Conservation (phyloP, 2,797 vertebrate species). For the Tinamus major region DNA sequence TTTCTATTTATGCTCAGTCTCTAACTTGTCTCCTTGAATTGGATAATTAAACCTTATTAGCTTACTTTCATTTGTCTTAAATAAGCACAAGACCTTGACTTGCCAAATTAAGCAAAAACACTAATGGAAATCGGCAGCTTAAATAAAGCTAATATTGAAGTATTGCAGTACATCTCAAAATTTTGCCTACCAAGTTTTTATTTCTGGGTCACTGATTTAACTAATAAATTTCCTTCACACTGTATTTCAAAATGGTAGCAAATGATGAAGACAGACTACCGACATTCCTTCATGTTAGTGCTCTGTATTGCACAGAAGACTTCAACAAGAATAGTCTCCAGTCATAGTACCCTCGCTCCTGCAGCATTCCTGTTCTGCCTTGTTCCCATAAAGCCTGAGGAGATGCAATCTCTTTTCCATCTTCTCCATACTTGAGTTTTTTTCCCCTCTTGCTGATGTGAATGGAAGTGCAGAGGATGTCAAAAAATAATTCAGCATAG, state of each 20-base stretch:
- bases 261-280: not conserved
- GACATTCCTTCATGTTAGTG: not conserved
- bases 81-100: not conserved
- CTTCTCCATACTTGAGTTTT: not conserved
- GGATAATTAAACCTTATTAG: not conserved
- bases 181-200: not conserved
- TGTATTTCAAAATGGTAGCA: not conserved
- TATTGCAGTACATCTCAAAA: not conserved
- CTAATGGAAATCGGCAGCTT: not conserved
- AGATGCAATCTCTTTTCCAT: not conserved
- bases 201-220: not conserved
- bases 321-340: not conserved
- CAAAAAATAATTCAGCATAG: conserved; percentile 24
- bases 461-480: not conserved
- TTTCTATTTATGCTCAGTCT: not conserved
- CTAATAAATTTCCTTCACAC: not conserved
- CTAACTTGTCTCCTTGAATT: not conserved
- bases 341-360: not conserved
- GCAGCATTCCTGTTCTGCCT: not conserved
- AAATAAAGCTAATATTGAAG: not conserved
- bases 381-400: conserved; percentile 8
- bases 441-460: not conserved
- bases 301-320: not conserved
- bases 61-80: not conserved
- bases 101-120: not conserved